phyloP scores from a whole-genome alignment of 2,888 invertebrate species.

The Agonum fuliginosum region DNA sequence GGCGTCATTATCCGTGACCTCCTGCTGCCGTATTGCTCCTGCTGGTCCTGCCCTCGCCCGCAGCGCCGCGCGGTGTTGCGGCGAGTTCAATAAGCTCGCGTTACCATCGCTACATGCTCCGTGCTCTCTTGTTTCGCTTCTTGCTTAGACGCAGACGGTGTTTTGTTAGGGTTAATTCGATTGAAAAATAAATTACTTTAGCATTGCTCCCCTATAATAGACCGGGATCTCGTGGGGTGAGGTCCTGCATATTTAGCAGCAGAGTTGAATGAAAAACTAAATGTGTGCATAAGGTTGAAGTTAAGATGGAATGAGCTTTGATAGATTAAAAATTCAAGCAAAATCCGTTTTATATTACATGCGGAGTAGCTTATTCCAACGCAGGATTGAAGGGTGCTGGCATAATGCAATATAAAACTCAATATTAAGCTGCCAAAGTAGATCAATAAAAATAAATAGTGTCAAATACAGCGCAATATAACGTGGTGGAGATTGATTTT shows the following conservation, averaged over 20 bases:
- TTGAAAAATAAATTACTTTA: slow-evolving; percentile 64
- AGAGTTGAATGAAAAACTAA: slow-evolving; percentile 23
- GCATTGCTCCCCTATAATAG: slow-evolving; percentile 57
- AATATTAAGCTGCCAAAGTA: too few species aligned
- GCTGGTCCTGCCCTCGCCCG: not conserved
- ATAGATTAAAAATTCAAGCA: slow-evolving; percentile 30
- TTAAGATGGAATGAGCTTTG: slow-evolving; percentile 7
- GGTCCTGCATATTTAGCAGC: slow-evolving; percentile 38
- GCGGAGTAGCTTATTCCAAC: not conserved
- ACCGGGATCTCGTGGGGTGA: slow-evolving; percentile 8
- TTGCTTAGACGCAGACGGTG: slow-evolving; percentile 9
- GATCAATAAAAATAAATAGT: too few species aligned
- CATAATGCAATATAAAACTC: too few species aligned
- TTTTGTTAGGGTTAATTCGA: slow-evolving; percentile 64
- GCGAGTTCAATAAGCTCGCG: slow-evolving; percentile 52
- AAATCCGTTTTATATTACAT: slow-evolving; percentile 43
- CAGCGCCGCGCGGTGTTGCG: slow-evolving; percentile 47
- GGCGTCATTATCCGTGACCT: slow-evolving; percentile 21
- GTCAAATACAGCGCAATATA: too few species aligned
- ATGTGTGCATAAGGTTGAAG: slow-evolving; percentile 14
- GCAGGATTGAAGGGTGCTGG: not conserved
- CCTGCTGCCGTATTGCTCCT: not conserved
- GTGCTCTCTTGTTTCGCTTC: not conserved
- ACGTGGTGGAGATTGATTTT: too few species aligned
- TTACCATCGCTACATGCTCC: slow-evolving; percentile 5